A percentile compares a stretch with the other conserved stretches of the same genome.
phyloP scores from a whole-genome alignment of 2,888 invertebrate species.

The Parascotia fuliginaria region DNA sequence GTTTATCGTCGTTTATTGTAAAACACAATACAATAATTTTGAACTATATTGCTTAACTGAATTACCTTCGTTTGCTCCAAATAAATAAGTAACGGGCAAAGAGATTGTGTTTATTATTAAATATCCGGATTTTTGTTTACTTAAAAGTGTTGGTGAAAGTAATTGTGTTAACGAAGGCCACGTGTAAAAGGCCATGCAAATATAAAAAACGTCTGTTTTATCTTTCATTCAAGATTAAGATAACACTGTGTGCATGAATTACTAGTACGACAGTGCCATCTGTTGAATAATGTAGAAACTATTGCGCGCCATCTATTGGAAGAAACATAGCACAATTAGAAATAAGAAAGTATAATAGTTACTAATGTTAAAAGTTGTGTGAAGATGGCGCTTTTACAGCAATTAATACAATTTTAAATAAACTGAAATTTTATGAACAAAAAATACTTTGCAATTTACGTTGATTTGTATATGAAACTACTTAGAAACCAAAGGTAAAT shows the following conservation, averaged over 20 bases:
- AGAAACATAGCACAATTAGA: constrained; percentile 8
- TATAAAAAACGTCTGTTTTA: constrained; percentile 37
- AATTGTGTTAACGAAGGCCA: constrained; percentile 64
- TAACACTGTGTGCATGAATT: constrained; percentile 20
- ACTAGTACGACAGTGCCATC: constrained; percentile 56
- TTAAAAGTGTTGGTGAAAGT: constrained; percentile 73
- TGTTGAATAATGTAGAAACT: constrained; percentile 22
- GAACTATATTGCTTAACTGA: constrained; percentile 50
- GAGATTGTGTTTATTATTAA: constrained; percentile 62
- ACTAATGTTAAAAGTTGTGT: not conserved
- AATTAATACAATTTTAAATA: too few relatives aligned
- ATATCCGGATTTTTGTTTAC: constrained; percentile 74
- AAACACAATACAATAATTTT: constrained; percentile 11
- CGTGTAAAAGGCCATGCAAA: constrained; percentile 53
- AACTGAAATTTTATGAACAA: too few relatives aligned
- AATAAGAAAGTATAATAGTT: constrained; percentile 21
- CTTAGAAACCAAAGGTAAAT: too few relatives aligned
- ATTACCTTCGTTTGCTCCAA: constrained; percentile 66
- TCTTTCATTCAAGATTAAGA: constrained; percentile 43
- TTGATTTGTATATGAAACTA: too few relatives aligned
- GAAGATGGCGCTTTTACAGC: constrained; percentile 1
- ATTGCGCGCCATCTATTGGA: constrained; percentile 29
- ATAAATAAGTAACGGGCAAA: constrained; percentile 63
- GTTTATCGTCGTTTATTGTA: constrained; percentile 1
- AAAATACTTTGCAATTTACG: too few relatives aligned